Evolutionary conservation across 2,113 vertebrate species (phyloP).

Genomic region (Pithys albifrons): DNA sequence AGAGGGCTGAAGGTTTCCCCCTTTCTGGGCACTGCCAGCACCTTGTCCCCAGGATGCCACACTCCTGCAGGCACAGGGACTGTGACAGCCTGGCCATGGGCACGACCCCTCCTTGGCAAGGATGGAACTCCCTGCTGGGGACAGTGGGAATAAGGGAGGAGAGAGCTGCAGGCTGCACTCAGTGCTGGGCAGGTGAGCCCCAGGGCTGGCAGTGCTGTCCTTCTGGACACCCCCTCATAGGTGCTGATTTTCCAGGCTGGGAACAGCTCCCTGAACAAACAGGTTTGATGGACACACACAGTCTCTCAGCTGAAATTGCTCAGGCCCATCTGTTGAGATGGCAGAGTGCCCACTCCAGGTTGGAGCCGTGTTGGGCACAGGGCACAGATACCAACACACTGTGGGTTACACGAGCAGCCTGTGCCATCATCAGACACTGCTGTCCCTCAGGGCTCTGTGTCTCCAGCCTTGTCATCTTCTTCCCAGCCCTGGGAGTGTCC

Average conservation of each 20-base stretch:
- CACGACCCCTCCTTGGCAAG: fast-evolving
- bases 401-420: not conserved
- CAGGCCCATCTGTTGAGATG: not conserved
- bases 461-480: not conserved
- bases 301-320: not conserved
- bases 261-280: not conserved
- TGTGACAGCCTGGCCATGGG: not conserved
- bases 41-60: no score
- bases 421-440: not conserved
- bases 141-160: not conserved
- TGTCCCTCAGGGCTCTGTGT: not conserved
- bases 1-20: not conserved
- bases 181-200: not conserved
- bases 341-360: not conserved
- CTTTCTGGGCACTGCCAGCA: not conserved
- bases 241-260: not conserved
- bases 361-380: not conserved
- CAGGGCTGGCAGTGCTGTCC: not conserved
- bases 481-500: not conserved
- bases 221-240: not conserved
- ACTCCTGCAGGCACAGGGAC: fast-evolving
- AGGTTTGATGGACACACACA: not conserved
- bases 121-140: not conserved
- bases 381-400: not conserved
- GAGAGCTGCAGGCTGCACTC: not conserved